Base-by-base conservation (phyloP, 2,113 vertebrate genomes). In the Mirza zaza region DNA sequence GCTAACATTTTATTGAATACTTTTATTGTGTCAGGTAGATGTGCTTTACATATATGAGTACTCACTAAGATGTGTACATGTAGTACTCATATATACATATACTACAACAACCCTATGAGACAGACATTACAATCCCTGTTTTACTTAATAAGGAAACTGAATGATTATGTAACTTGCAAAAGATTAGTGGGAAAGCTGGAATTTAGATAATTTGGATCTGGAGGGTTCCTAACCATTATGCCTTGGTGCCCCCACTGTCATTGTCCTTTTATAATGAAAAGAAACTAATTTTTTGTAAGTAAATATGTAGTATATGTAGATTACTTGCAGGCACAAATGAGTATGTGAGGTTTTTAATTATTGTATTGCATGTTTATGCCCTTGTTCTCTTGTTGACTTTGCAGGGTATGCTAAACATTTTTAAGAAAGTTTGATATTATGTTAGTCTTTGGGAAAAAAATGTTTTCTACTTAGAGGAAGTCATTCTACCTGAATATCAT, bases 401-500 rank as follows among this genome's bases (percentile, higher is more conserved):
- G 32, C 23, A 52, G 36, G 8, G n/a, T 71, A 86, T 90, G 93
- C 36, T 75, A 55, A 92, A 70, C 67, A 76, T 36, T 80, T 34
- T 65, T 71, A 88, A 79, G 48, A 81, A 76, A 39, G 17, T 91
- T 73, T 93, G 42, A 36, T 92, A 68, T 29, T 83, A 25, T 95
- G 52, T 76, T 89, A 92, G 17, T 83, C 45, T 83, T 79, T 29
- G 32, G n/a, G 73, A 89, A 87, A 63, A 68, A 32, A 15, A 32
- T 76, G 3, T 94, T 91, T 83, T 59, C 67, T 93, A 8, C 81
- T 84, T 77, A 87, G 77, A 73, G 63, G 39, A 84, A 94, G 70
- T 90, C n/a, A 84, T 96, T 94, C 61, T 73, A 57, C 9, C 36
- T 70, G n/a, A 83, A 92, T 96, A 87, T 91, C 29, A 65, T 96